Base-by-base conservation (phyloP, 2,797 vertebrate species). In the Rhynchotus rufescens region DNA sequence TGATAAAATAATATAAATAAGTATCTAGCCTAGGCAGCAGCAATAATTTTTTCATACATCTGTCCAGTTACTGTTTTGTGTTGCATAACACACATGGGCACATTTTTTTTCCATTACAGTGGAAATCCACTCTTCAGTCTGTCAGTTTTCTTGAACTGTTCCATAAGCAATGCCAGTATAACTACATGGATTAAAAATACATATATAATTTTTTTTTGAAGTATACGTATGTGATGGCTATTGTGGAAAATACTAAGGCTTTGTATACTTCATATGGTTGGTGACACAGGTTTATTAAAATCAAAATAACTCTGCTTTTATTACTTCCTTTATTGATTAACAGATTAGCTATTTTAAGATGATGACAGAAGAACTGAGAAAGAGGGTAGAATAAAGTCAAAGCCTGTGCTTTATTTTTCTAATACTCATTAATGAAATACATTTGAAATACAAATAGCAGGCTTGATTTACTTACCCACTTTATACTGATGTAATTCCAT, bases 371-470 rank as follows among this genome's bases (percentile, higher is more conserved):
- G 26, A 92, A 66, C 12, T 61, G 56, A 80, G 76, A 32, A 38
- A 88, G 67, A 83, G 69, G 49, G 49, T 45, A 90, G 52, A 81
- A 59, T 71, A 30, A 92, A 93, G 60, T 78, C 73, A 74, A 80
- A 84, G 76, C 20, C 44, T 81, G 66, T 80, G 30, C 42, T 93
- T 40, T 88, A 85, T 95, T 40, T 80, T 74, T 81, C 89, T 75
- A 42, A n/a, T 80, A 68, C 45, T 86, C 40, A 54, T 95, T 86
- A 96, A 93, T 94, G 69, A 94, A 92, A 68, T 68, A 44, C 75
- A 73, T 56, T 91, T 91, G 40, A 75, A 94, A 80, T 77, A 94
- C 47, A 92, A 92, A 92, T 69, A 81, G 75, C 69, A 67, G 57
- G 44, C 67, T 73, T 81, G 80, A 71, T 90, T 90, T 44, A 30